Base-by-base conservation (phyloP, 2,888 invertebrate species). In the Orgyia antiqua region DNA sequence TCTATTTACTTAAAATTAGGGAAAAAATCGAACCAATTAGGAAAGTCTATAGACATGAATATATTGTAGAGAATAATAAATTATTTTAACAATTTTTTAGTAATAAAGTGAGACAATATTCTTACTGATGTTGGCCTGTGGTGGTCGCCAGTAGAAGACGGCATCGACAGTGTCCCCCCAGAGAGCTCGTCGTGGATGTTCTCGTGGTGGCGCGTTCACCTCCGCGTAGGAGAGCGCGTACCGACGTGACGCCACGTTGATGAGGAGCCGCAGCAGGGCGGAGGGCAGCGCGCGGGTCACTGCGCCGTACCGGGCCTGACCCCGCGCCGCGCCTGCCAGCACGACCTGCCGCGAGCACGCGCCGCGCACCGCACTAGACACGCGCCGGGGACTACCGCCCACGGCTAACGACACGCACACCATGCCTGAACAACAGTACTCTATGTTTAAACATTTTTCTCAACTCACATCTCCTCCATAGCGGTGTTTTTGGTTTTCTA, bases 51-150 rank as follows among this genome's bases (percentile, higher is more conserved):
- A n/a, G n/a, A n/a, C n/a, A n/a, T n/a, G n/a, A n/a, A n/a, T n/a
- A n/a, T n/a, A n/a, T n/a, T n/a, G n/a, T n/a, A n/a, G n/a, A n/a
- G n/a, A n/a, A n/a, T n/a, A n/a, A n/a, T n/a, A n/a, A n/a, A n/a
- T n/a, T n/a, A n/a, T n/a, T n/a, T n/a, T n/a, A n/a, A n/a, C n/a
- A n/a, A n/a, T n/a, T n/a, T n/a, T n/a, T n/a, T n/a, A n/a, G n/a
- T n/a, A n/a, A n/a, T n/a, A n/a, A n/a, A n/a, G n/a, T n/a, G n/a
- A n/a, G n/a, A n/a, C n/a, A n/a, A n/a, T n/a, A n/a, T 10, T 87
- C 90, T 88, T 68, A 93, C 93, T 90, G 42, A 92, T 92, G 68
- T 93, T 93, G 31, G 92, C 92, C 67, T 93, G 93, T 0, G 92
- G 92, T 7, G 93, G 93, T 45, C 92, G 80, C 92, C 92, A 93